Conservation (phyloP, 2,113 vertebrate genomes). For the Dasyprocta punctata region DNA sequence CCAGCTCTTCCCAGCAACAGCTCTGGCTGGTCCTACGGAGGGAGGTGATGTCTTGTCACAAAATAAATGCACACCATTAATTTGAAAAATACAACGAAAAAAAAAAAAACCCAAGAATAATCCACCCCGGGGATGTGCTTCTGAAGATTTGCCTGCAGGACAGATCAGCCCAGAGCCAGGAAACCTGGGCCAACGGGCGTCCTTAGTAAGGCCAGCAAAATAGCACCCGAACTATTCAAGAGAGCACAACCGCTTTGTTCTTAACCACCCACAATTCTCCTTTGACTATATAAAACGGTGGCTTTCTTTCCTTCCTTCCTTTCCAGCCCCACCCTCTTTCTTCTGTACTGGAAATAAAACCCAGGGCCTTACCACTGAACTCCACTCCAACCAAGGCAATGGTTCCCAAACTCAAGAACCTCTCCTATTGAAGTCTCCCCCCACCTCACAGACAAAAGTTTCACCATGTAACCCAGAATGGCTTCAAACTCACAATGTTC, state of each 20-base stretch:
- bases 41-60: background rate
- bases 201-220: rapidly evolving
- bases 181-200: background rate
- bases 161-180: background rate
- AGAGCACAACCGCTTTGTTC: background rate
- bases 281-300: background rate
- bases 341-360: background rate
- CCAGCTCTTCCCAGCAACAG: background rate
- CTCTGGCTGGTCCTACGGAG: background rate
- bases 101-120: background rate
- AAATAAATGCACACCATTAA: background rate
- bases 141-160: background rate
- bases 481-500: background rate
- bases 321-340: background rate
- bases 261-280: background rate
- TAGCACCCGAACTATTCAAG: rapidly evolving
- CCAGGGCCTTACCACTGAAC: background rate
- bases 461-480: background rate
- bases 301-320: background rate
- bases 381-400: background rate
- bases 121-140: background rate
- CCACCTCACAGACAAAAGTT: background rate
- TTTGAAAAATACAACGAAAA: background rate
- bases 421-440: background rate
- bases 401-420: background rate